phyloP scores from a whole-genome alignment of 2,888 invertebrate genomes.

The Muscina levida region DNA sequence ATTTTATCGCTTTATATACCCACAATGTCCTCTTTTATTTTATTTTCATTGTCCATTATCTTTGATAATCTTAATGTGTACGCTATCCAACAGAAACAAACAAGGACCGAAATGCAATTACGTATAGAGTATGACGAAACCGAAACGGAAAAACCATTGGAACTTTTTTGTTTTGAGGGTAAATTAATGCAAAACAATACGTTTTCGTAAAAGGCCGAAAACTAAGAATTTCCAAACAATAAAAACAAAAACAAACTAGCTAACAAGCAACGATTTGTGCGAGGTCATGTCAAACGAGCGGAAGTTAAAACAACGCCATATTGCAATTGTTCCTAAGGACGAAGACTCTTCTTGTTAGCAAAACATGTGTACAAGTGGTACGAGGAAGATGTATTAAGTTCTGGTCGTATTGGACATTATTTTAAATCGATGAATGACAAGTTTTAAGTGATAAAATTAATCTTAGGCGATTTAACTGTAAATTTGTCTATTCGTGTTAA shows the following conservation, averaged over 20 bases:
- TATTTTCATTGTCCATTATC: constrained; percentile 35
- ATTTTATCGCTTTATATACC: constrained; percentile 25
- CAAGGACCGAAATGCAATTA: constrained; percentile 49
- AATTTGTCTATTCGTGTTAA: no score
- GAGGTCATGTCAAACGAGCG: constrained; percentile 56
- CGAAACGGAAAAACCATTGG: constrained; percentile 1
- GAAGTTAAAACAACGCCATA: constrained; percentile 49
- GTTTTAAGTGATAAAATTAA: no score
- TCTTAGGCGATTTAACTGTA: no score
- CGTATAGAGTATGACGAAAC: constrained; percentile 50
- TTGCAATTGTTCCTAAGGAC: constrained; percentile 37
- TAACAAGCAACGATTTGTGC: constrained; percentile 53
- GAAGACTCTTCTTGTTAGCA: constrained; percentile 23
- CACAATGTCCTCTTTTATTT: constrained; percentile 31
- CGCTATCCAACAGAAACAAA: neutral
- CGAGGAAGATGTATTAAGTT: no score
- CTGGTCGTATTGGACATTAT: no score
- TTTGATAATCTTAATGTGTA: constrained; percentile 31
- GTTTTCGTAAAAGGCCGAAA: constrained; percentile 2
- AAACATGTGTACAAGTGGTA: no score
- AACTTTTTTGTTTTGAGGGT: constrained; percentile 18
- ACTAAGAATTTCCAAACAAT: constrained; percentile 9
- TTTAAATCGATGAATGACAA: no score
- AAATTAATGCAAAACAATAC: constrained; percentile 38
- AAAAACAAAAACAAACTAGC: constrained; percentile 37